phyloP scores from a whole-genome alignment of 1,140 invertebrate genomes.

The Drosophila pandora region DNA sequence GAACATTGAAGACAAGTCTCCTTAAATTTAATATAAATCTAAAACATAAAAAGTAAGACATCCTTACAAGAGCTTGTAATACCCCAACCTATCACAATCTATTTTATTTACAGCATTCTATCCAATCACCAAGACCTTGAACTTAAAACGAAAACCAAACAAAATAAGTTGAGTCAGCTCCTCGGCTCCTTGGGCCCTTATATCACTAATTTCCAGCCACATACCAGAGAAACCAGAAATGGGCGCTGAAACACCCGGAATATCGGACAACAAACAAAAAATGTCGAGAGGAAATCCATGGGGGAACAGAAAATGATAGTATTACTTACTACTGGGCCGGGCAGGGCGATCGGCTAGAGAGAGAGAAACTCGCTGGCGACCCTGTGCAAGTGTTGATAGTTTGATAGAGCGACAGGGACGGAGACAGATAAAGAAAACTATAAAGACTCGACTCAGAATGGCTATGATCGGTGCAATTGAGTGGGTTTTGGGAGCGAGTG shows the following conservation, averaged over 20 bases:
- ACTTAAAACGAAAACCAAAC: conserved; percentile 15
- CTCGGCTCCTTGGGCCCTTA: conserved; percentile 9
- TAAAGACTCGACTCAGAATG: conserved; percentile 32
- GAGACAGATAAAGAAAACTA: conserved; percentile 35
- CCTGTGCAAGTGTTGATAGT: conserved; percentile 26
- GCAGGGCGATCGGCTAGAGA: background rate
- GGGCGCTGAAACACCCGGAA: conserved; percentile 7
- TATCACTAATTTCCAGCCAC: conserved; percentile 22
- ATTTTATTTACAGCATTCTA: background rate
- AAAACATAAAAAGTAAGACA: no score
- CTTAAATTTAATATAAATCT: no score
- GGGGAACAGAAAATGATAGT: conserved; percentile 8
- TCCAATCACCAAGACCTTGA: conserved; percentile 13
- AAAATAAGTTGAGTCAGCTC: conserved; percentile 16
- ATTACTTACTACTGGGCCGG: background rate
- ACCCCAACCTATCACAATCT: background rate
- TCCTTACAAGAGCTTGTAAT: background rate
- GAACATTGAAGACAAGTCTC: no score
- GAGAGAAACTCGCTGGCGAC: conserved; percentile 8
- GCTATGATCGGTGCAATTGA: conserved; percentile 37
- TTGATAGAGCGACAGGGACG: conserved; percentile 17
- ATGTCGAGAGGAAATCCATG: conserved; percentile 23
- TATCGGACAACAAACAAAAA: conserved; percentile 43
- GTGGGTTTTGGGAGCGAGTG: background rate
- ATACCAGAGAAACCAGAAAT: conserved; percentile 26